These are phyloP conservation scores for Podocnemis expansa DNA, from an alignment of 2,113 vertebrate species.

Conservation along the genomic window DNA sequence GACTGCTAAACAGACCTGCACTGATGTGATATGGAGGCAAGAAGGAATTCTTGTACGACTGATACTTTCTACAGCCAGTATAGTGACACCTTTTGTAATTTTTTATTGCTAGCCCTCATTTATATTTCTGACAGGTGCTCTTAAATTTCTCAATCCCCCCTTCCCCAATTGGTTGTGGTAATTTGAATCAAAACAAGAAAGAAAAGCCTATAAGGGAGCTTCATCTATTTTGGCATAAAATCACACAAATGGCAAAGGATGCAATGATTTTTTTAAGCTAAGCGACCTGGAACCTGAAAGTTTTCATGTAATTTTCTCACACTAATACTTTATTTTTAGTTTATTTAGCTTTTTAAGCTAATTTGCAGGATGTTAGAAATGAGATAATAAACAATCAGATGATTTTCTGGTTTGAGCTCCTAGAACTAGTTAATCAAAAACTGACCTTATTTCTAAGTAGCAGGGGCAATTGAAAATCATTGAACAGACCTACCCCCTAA, in stretches of 20 bases:
- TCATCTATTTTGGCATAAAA: not conserved
- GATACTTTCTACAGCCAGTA: not conserved
- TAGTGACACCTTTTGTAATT: not conserved
- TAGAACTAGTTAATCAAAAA: constrained; percentile 79
- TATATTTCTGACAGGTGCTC: not conserved
- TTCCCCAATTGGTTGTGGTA: not conserved
- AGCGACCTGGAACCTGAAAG: not conserved
- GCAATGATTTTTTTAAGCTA: not conserved
- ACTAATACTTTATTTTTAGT: not conserved
- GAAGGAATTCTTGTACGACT: not conserved
- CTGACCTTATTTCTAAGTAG: constrained; percentile 87
- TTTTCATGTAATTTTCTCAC: not conserved
- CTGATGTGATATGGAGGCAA: not conserved
- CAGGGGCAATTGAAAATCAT: constrained; percentile 85
- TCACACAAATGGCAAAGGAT: not conserved
- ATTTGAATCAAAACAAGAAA: not conserved
- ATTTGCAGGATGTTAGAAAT: not conserved
- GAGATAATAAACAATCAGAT: constrained; percentile 54
- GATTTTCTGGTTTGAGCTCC: constrained; percentile 69
- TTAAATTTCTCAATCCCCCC: rapidly evolving
- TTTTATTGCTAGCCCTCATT: not conserved
- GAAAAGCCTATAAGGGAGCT: not conserved
- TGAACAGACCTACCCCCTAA: constrained; percentile 83
- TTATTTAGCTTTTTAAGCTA: not conserved
- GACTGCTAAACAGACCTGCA: not conserved